Percentiles rank a stretch among this genome's conserved stretches.
These are phyloP conservation scores for Drosophila pseudoananassae DNA, from an alignment of 1,140 invertebrate genomes.

Conservation along the genomic window DNA sequence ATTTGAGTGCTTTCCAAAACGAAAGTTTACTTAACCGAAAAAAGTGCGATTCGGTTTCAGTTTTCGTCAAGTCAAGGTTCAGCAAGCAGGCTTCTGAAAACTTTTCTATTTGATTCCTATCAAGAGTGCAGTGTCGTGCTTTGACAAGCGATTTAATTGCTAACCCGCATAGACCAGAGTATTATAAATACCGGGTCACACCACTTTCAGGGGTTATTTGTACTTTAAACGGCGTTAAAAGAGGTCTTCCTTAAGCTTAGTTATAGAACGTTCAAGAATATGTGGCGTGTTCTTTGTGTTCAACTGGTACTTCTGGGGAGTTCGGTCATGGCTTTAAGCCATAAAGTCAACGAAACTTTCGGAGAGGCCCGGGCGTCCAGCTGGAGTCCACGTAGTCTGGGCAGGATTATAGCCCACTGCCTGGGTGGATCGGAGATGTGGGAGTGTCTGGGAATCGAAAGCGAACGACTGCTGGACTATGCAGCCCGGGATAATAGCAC, in stretches of 20 bases:
- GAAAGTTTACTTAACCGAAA: slow-evolving; percentile 60
- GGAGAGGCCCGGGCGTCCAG: neutral
- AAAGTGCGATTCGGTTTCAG: slow-evolving; percentile 26
- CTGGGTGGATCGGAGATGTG: slow-evolving; percentile 73
- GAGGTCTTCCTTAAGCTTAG: neutral
- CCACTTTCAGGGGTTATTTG: slow-evolving; percentile 50
- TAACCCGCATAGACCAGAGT: neutral
- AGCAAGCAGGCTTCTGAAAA: slow-evolving; percentile 52
- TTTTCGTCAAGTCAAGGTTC: slow-evolving; percentile 57
- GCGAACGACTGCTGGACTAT: slow-evolving; percentile 85
- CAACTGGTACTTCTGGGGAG: slow-evolving; percentile 35
- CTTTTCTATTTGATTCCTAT: slow-evolving; percentile 75
- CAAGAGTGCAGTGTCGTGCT: slow-evolving; percentile 67
- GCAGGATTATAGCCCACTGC: slow-evolving; percentile 78
- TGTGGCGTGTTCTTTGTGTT: slow-evolving; percentile 48
- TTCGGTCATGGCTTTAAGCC: slow-evolving; percentile 14
- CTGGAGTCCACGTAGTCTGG: slow-evolving; percentile 52
- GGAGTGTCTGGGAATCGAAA: slow-evolving; percentile 86
- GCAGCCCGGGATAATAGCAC: slow-evolving; percentile 86
- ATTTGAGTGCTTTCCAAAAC: slow-evolving; percentile 56
- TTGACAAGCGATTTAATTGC: slow-evolving; percentile 75
- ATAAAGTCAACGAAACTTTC: slow-evolving; percentile 11
- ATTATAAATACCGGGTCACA: slow-evolving; percentile 38
- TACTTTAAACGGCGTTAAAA: slow-evolving; percentile 32
- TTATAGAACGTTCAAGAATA: slow-evolving; percentile 15